Conservation (phyloP, 2,888 invertebrate species). For the Parascotia fuliginaria region DNA sequence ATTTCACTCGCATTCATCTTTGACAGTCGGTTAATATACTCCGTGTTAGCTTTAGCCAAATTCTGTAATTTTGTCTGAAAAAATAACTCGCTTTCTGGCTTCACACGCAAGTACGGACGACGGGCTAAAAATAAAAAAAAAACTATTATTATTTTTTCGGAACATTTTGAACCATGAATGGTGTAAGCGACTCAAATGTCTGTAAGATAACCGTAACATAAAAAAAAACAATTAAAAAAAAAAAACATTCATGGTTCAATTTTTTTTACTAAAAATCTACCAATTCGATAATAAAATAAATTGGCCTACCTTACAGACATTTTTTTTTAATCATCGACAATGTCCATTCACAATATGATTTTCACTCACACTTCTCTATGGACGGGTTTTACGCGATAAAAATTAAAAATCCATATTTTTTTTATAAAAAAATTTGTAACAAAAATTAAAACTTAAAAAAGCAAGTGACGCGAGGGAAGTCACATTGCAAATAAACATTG, state of each 20-base stretch:
- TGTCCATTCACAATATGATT: constrained; percentile 82
- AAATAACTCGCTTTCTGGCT: constrained; percentile 77
- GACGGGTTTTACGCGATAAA: constrained; percentile 33
- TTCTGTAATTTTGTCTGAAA: constrained; percentile 75
- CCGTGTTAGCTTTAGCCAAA: constrained; percentile 69
- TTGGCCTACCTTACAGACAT: constrained; percentile 86
- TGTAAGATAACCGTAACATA: constrained; percentile 69
- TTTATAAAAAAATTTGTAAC: constrained; percentile 8
- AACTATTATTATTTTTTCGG: neutral
- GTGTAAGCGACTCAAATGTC: constrained; percentile 71
- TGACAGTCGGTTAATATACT: constrained; percentile 69
- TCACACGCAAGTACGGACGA: constrained; percentile 66
- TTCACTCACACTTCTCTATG: constrained; percentile 59
- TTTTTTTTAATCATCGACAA: constrained; percentile 62
- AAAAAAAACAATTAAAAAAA: constrained; percentile 29
- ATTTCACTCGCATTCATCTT: constrained; percentile 77
- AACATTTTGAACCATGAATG: constrained; percentile 79
- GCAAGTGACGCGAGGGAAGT: constrained; percentile 77
- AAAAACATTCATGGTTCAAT: constrained; percentile 80
- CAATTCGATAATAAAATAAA: constrained; percentile 57
- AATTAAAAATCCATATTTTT: constrained; percentile 17
- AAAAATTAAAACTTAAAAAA: constrained; percentile 42
- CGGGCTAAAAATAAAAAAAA: constrained; percentile 57
- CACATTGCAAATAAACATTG: constrained; percentile 84
- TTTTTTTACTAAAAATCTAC: constrained; percentile 14